These are phyloP conservation scores for Drosophila affinis DNA, from an alignment of 2,888 invertebrate genomes.

Conservation along the genomic window DNA sequence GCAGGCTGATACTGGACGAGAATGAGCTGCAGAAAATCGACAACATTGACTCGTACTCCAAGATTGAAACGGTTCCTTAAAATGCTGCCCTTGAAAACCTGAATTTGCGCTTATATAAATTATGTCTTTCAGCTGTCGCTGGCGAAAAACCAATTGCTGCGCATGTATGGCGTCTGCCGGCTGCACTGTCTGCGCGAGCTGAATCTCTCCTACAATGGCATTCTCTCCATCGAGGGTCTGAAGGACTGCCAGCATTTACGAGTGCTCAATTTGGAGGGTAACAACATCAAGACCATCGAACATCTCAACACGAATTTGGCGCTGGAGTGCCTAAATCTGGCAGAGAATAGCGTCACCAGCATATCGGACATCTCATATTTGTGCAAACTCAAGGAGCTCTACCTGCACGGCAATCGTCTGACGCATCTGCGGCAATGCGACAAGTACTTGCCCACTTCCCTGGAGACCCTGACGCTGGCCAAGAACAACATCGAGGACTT, in stretches of 20 bases:
- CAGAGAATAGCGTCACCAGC: conserved; percentile 93
- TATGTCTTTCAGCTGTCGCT: conserved; percentile 88
- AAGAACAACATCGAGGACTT: conserved; percentile 93
- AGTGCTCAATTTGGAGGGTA: conserved; percentile 93
- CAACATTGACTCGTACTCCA: conserved; percentile 92
- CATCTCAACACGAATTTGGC: conserved; percentile 92
- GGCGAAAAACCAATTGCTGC: conserved; percentile 92
- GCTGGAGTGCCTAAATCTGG: conserved; percentile 93
- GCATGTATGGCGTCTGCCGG: conserved; percentile 94
- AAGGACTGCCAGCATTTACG: conserved; percentile 92
- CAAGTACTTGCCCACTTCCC: conserved; percentile 90
- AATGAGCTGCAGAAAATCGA: conserved; percentile 94
- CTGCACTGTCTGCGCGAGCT: conserved; percentile 91
- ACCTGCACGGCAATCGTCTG: conserved; percentile 93
- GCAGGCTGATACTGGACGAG: conserved; percentile 91
- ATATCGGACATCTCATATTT: conserved; percentile 93
- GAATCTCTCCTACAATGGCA: conserved; percentile 94
- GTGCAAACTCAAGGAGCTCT: conserved; percentile 91
- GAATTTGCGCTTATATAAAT: background rate
- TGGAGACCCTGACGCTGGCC: conserved; percentile 90
- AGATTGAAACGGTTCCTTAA: conserved; percentile 89
- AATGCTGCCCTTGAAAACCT: background rate
- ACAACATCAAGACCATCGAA: conserved; percentile 96
- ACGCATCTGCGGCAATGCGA: conserved; percentile 92
- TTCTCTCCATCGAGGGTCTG: conserved; percentile 94